Conservation (phyloP, 2,888 invertebrate genomes). For the Ellobium chinense region DNA sequence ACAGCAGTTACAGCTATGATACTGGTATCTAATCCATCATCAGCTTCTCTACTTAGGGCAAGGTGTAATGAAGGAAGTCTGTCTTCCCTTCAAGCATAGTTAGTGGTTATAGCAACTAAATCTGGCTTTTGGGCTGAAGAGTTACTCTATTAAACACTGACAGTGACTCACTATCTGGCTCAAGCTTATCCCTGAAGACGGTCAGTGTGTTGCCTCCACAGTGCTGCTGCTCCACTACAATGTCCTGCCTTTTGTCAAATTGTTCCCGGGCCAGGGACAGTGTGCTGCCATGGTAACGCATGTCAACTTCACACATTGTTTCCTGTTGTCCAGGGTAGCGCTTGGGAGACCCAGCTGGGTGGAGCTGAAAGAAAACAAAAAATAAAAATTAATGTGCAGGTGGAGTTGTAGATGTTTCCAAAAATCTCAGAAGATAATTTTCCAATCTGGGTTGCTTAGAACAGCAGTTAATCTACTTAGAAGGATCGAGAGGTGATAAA, state of each 20-base stretch:
- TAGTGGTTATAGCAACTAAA: no score
- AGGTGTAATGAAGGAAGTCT: no score
- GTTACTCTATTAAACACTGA: no score
- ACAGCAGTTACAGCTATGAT: no score
- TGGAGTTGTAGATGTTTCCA: background rate
- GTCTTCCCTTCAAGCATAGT: no score
- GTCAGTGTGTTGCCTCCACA: conserved; percentile 78
- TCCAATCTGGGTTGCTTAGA: no score
- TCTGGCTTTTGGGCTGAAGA: no score
- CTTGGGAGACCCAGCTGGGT: conserved; percentile 36
- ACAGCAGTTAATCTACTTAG: no score
- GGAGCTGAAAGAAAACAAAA: conserved; percentile 17
- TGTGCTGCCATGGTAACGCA: conserved; percentile 76
- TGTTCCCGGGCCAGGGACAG: conserved; percentile 72
- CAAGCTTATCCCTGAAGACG: conserved; percentile 76
- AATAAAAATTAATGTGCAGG: background rate
- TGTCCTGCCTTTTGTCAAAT: conserved; percentile 72
- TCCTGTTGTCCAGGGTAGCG: conserved; percentile 37
- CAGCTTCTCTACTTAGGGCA: no score
- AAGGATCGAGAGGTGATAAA: no score
- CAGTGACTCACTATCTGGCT: conserved; percentile 64
- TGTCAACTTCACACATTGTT: conserved; percentile 60
- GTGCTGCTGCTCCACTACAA: conserved; percentile 78
- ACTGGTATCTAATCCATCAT: no score
- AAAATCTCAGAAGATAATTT: no score